Conservation (phyloP, 2,797 vertebrate species). For the Pseudochirops corinnae region DNA sequence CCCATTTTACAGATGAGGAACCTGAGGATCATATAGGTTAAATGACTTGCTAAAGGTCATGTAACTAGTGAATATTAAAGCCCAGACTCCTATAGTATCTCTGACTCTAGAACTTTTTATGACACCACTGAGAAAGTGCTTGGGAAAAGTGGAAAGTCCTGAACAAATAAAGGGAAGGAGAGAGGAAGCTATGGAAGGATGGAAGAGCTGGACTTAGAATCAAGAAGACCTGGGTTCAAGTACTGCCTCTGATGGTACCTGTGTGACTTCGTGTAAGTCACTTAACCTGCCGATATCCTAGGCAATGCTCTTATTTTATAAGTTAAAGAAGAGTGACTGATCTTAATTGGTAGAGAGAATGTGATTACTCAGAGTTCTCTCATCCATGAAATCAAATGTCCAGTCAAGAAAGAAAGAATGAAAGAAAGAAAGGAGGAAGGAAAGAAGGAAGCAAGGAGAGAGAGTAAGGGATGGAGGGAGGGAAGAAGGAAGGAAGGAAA, state of each 20-base stretch:
- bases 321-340: background rate
- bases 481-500: too few species aligned
- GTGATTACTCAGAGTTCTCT: background rate
- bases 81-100: background rate
- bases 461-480: background rate
- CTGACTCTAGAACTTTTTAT: background rate
- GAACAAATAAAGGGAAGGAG: background rate
- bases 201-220: background rate
- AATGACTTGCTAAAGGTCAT: background rate
- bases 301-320: background rate
- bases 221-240: background rate
- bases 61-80: background rate
- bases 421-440: background rate
- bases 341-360: background rate
- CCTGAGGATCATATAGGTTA: background rate
- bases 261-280: background rate
- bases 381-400: background rate
- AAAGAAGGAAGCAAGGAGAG: background rate
- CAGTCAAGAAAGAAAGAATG: background rate
- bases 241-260: background rate
- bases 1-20: background rate
- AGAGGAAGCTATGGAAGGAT: background rate
- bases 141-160: background rate
- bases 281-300: background rate
- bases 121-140: background rate